Evolutionary conservation across 2,888 invertebrate genomes (phyloP).

Genomic region (Lithosia quadra): DNA sequence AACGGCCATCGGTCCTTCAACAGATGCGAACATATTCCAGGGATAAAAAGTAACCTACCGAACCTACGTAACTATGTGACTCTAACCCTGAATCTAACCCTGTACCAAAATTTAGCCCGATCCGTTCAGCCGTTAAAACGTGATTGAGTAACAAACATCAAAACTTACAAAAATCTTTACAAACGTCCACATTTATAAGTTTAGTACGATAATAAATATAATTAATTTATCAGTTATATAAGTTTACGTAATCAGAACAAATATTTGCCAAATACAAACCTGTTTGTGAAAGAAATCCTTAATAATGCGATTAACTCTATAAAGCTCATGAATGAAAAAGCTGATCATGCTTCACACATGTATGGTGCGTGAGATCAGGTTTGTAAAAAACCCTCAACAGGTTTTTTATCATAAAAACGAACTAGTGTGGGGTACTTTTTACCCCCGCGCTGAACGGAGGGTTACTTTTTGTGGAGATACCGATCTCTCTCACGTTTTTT

Average conservation of each 20-base stretch:
- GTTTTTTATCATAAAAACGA: conserved; percentile 73
- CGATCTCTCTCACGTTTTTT: conserved; percentile 84
- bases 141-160: too few relatives aligned
- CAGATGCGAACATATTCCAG: too few relatives aligned
- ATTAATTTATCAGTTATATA: neutral
- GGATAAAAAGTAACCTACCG: too few relatives aligned
- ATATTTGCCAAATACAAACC: neutral
- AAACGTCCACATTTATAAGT: too few relatives aligned
- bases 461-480: conserved; percentile 76
- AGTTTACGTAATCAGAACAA: neutral
- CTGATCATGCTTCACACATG: conserved; percentile 46
- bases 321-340: conserved; percentile 48
- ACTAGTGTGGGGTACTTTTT: conserved; percentile 70
- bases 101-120: too few relatives aligned
- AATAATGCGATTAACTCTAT: conserved; percentile 28
- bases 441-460: conserved; percentile 53
- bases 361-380: conserved; percentile 65
- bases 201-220: too few relatives aligned
- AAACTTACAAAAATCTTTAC: too few relatives aligned
- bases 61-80: too few relatives aligned
- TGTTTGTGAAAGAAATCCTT: neutral
- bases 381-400: conserved; percentile 70
- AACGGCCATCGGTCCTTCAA: too few relatives aligned
- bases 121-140: too few relatives aligned
- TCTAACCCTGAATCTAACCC: too few relatives aligned